Conservation (phyloP, 2,113 vertebrate genomes). For the Oryzias melastigma region DNA sequence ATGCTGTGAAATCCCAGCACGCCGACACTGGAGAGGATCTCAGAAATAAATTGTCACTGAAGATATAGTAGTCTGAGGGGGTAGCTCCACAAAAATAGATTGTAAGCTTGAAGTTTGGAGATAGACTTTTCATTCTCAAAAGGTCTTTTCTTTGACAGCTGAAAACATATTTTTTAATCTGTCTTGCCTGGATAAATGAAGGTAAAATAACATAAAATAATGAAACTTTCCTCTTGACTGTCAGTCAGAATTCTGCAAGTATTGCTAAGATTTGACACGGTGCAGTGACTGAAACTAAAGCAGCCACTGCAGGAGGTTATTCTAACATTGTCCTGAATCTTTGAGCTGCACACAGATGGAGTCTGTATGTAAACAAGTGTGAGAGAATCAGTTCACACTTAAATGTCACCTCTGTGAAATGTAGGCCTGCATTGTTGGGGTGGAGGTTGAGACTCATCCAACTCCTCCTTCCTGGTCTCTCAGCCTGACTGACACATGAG, state of each 20-base stretch:
- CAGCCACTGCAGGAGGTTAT: too few species aligned
- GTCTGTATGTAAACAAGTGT: slow-evolving; percentile 13
- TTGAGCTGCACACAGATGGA: not conserved
- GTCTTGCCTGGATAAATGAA: too few species aligned
- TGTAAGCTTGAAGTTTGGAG: not conserved
- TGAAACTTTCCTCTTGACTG: too few species aligned
- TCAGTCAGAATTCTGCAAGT: too few species aligned
- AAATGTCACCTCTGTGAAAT: slow-evolving; percentile 48
- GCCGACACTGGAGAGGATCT: slow-evolving; percentile 14
- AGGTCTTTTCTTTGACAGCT: too few species aligned
- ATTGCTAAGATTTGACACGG: too few species aligned
- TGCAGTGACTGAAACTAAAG: too few species aligned
- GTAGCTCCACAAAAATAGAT: slow-evolving; percentile 4
- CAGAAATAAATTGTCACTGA: slow-evolving; percentile 15
- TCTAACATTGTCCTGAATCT: not conserved
- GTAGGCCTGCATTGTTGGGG: slow-evolving; percentile 48
- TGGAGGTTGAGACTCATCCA: slow-evolving; percentile 25
- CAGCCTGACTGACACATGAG: slow-evolving; percentile 63
- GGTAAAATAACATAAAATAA: too few species aligned
- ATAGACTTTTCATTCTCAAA: not conserved
- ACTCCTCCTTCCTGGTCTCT: slow-evolving; percentile 27
- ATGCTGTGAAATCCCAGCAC: slow-evolving; percentile 44
- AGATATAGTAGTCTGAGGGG: not conserved
- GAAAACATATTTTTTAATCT: too few species aligned
- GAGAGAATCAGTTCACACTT: slow-evolving; percentile 23